These are phyloP conservation scores for Gouania willdenowi DNA, from an alignment of 2,797 vertebrate genomes.

Conservation along the genomic window DNA sequence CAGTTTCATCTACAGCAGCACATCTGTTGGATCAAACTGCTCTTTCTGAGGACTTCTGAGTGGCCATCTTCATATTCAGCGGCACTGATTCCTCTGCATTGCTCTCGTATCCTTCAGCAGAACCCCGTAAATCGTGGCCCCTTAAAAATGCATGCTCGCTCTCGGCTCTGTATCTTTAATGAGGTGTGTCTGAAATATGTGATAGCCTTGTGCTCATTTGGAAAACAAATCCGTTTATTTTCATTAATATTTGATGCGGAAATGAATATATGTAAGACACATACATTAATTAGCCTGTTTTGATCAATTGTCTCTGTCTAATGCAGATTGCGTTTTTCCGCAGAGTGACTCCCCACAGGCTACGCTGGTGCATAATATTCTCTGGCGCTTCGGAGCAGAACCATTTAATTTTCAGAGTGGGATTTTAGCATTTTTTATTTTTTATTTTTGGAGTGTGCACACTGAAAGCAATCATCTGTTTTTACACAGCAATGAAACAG, in stretches of 20 bases:
- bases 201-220: slow-evolving; percentile 68
- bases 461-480: slow-evolving; percentile 41
- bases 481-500: slow-evolving; percentile 12
- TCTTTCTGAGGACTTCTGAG: too few relatives aligned
- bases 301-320: slow-evolving; percentile 76
- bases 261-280: slow-evolving; percentile 80
- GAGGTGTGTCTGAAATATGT: slow-evolving; percentile 74
- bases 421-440: slow-evolving; percentile 64
- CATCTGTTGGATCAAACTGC: too few relatives aligned
- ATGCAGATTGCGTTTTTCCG: slow-evolving; percentile 56
- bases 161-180: slow-evolving; percentile 71
- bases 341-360: slow-evolving; percentile 54
- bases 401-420: slow-evolving; percentile 68
- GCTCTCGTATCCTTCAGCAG: too few relatives aligned
- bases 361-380: slow-evolving; percentile 62
- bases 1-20: too few relatives aligned
- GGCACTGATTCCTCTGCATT: too few relatives aligned
- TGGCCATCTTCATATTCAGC: too few relatives aligned
- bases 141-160: slow-evolving; percentile 76
- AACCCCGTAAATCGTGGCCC: slow-evolving; percentile 52
- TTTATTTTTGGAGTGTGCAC: slow-evolving; percentile 36
- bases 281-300: slow-evolving; percentile 77
- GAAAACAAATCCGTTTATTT: slow-evolving; percentile 76
- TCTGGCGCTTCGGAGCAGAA: slow-evolving; percentile 62
- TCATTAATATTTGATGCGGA: slow-evolving; percentile 74